Conservation (phyloP, 2,797 vertebrate genomes). For the Myotis findleyi region DNA sequence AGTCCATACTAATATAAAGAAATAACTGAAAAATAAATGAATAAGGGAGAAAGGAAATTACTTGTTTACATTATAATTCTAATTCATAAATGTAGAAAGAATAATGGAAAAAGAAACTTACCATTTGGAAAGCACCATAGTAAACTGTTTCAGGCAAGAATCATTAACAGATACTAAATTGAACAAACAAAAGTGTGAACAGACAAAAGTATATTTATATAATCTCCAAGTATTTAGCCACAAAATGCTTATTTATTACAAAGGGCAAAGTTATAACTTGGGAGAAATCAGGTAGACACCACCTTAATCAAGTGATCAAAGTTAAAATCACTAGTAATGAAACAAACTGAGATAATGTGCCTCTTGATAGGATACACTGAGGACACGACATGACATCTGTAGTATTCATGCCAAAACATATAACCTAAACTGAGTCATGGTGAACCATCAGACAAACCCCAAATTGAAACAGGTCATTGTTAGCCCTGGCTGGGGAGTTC, state of each 20-base stretch:
- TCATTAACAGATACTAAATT: neutral
- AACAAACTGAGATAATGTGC: neutral
- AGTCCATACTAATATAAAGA: neutral
- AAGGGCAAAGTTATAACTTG: neutral
- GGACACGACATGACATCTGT: neutral
- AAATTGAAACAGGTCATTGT: neutral
- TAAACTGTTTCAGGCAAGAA: neutral
- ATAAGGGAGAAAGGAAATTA: neutral
- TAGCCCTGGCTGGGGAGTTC: too few relatives aligned
- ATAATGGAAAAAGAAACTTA: slow-evolving; percentile 1
- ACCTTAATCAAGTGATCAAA: neutral
- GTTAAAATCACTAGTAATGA: neutral
- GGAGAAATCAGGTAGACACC: neutral
- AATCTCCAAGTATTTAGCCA: neutral
- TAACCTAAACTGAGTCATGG: neutral
- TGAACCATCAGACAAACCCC: neutral
- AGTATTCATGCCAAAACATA: neutral
- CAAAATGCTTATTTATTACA: neutral
- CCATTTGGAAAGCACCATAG: neutral
- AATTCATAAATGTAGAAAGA: neutral
- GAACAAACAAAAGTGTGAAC: neutral
- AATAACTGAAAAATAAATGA: neutral
- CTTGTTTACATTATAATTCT: neutral
- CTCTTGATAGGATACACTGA: neutral
- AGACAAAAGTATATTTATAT: neutral